Percentiles rank a stretch among this genome's conserved stretches.
These are phyloP conservation scores for Myotis planiceps DNA, from an alignment of 2,797 vertebrate species.

Conservation along the genomic window DNA sequence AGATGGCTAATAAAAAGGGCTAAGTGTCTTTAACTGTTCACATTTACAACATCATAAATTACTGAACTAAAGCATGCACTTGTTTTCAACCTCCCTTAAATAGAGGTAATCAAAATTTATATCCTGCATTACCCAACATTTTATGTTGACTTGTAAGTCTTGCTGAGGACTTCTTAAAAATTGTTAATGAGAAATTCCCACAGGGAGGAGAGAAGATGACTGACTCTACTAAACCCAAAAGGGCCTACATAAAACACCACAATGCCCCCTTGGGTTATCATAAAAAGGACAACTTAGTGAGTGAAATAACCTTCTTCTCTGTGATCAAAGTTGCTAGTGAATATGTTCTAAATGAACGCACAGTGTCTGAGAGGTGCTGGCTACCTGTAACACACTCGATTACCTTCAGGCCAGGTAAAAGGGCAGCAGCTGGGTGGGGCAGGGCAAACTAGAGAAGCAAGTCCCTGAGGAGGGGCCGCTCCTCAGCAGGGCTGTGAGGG, in stretches of 20 bases:
- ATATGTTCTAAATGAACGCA: not conserved
- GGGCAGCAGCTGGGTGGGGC: not conserved
- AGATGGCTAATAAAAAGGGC: constrained; percentile 28
- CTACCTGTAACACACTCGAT: not conserved
- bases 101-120: constrained; percentile 35
- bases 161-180: constrained; percentile 24
- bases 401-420: not conserved
- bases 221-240: not conserved
- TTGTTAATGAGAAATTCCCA: not conserved
- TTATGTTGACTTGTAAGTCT: constrained; percentile 1
- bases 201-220: not conserved
- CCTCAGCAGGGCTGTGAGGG: fast-evolving
- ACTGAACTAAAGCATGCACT: not conserved
- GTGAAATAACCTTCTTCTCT: not conserved
- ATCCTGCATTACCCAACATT: not conserved
- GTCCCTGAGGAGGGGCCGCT: fast-evolving
- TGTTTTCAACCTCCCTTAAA: constrained; percentile 33
- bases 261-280: not conserved
- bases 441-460: not conserved
- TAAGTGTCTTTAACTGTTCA: not conserved
- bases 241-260: not conserved
- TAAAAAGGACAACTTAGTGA: not conserved
- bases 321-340: not conserved
- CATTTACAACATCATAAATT: constrained; percentile 12
- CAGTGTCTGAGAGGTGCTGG: not conserved